These are phyloP conservation scores for Nyleta sp. DNA, from an alignment of 2,888 invertebrate genomes.

Conservation along the genomic window DNA sequence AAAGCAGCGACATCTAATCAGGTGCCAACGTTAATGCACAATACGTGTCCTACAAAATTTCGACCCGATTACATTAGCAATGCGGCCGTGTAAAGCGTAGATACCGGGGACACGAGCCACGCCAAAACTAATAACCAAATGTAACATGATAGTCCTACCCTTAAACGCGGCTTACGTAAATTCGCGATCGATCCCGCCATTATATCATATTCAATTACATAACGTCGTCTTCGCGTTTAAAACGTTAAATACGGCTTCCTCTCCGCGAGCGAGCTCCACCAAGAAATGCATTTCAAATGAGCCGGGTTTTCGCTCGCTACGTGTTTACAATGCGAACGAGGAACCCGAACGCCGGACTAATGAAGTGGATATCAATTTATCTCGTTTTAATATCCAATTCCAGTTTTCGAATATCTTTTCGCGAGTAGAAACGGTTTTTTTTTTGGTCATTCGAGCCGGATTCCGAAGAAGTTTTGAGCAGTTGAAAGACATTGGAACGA, in stretches of 20 bases:
- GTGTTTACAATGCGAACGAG: slow-evolving; percentile 31
- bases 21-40: slow-evolving; percentile 46
- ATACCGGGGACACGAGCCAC: slow-evolving; percentile 26
- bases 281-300: slow-evolving; percentile 49
- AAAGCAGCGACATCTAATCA: slow-evolving; percentile 32
- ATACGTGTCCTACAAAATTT: slow-evolving; percentile 49
- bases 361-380: slow-evolving; percentile 18
- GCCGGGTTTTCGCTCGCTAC: slow-evolving; percentile 18
- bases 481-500: too few relatives aligned
- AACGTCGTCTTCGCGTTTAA: slow-evolving; percentile 48
- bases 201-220: slow-evolving; percentile 62
- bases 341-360: not conserved
- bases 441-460: too few relatives aligned
- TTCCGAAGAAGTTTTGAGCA: too few relatives aligned
- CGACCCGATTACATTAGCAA: slow-evolving; percentile 31
- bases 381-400: slow-evolving; percentile 1
- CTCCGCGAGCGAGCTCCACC: slow-evolving; percentile 8
- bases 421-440: not conserved
- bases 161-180: slow-evolving; percentile 53
- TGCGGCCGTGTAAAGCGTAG: slow-evolving; percentile 35
- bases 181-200: slow-evolving; percentile 55
- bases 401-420: not conserved
- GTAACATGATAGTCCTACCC: slow-evolving; percentile 21
- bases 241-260: slow-evolving; percentile 53
- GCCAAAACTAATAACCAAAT: slow-evolving; percentile 46